A percentile compares a stretch with the other conserved stretches of the same genome.
These are phyloP conservation scores for Mastomys natalensis DNA, from an alignment of 2,113 vertebrate genomes.

Conservation along the genomic window DNA sequence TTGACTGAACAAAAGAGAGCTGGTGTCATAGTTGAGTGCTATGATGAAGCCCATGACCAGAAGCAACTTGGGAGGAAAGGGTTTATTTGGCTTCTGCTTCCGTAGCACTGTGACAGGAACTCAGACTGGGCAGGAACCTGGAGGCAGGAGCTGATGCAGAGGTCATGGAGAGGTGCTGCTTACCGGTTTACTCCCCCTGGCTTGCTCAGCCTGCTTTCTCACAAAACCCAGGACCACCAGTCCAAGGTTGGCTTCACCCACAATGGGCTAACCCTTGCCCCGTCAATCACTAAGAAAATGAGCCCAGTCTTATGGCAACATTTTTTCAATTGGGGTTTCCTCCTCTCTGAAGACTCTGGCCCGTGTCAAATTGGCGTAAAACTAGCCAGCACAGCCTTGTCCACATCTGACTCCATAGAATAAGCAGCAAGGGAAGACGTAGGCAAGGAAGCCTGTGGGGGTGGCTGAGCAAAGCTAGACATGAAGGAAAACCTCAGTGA, in stretches of 20 bases:
- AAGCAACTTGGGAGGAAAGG: neutral
- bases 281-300: neutral
- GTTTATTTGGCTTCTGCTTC: neutral
- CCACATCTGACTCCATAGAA: neutral
- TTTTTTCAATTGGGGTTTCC: neutral
- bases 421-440: neutral
- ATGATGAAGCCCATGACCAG: neutral
- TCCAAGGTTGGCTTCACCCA: neutral
- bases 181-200: neutral
- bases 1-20: neutral
- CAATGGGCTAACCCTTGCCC: neutral
- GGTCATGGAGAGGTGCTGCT: neutral
- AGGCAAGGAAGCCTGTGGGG: neutral
- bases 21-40: neutral
- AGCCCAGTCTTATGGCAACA: neutral
- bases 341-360: neutral
- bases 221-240: neutral
- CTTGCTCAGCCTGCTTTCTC: neutral
- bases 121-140: neutral
- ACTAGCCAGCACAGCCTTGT: neutral
- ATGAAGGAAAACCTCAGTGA: neutral
- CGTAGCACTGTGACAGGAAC: neutral
- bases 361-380: neutral
- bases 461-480: neutral
- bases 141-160: neutral